Evolutionary conservation across 1,140 invertebrate species (phyloP), one percentile per base, ranked within the genome.

Genomic region (Drosophila mayri): DNA sequence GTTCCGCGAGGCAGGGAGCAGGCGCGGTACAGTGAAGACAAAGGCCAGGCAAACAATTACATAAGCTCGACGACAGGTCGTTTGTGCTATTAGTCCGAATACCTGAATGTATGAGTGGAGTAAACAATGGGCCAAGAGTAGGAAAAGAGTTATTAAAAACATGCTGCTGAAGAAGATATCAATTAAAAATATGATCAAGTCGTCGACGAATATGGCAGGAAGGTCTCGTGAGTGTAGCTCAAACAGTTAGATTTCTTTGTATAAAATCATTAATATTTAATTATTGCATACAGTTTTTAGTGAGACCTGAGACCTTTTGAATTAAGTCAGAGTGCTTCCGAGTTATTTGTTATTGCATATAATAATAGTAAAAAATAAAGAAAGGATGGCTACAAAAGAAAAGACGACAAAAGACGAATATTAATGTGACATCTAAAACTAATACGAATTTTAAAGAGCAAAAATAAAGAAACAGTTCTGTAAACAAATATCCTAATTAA

Each of bases 31-130:
- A 57, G 65, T 35, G 32, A 41, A 72, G 66, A 72, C 68, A 72
- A 60, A 72, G 52, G 68, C 43, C 54, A 55, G 49, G 47, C 22
- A 30, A 44, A 70, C 66, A 54, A 72, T 74, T 61, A 72, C 55
- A 62, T 61, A 72, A 72, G 25, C 30, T 12, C 9, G 49, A 14
- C 18, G 49, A 62, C 71, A 70, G 66, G 63, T 68, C 18, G 63
- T 46, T 49, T 25, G 40, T 18, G 10, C 41, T 10, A 18, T 38
- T 22, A 38, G 32, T 30, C 25, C 46, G 32, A 54, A 37, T 54
- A 10, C 30, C 40, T 60, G 18, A 35, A 22, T 46, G 18, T 35
- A 18, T 4, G 58, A 20, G 12, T 22, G 25, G 30, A 18, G 30
- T 12, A 37, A 63, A 63, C 30, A 37, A 66, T 22, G n/a, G 25